Percentiles rank a stretch among this genome's conserved stretches.
phyloP scores from a whole-genome alignment of 2,113 vertebrate genomes.

The Cololabis saira region DNA sequence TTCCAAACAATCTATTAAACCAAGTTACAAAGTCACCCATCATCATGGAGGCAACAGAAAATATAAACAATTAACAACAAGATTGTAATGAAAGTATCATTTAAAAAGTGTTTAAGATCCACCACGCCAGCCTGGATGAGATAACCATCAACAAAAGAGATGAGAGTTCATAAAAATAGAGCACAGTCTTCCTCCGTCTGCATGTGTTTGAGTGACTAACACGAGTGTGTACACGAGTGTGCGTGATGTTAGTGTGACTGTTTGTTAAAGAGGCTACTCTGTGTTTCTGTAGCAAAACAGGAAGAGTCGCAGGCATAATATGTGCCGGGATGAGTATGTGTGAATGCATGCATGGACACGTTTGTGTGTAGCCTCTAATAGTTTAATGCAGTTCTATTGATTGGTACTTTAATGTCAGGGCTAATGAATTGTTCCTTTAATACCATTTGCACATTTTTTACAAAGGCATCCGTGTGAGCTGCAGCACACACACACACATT shows the following conservation, averaged over 20 bases:
- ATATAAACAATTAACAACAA: no score
- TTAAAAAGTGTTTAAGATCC: no score
- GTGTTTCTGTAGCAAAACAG: conserved; percentile 60
- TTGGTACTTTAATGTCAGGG: conserved; percentile 80
- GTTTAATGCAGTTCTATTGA: conserved; percentile 85
- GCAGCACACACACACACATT: conserved; percentile 24
- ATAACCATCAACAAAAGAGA: conserved; percentile 59
- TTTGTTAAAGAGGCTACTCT: conserved; percentile 65
- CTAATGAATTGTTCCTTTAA: conserved; percentile 85
- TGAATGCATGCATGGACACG: conserved; percentile 23
- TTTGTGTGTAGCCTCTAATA: conserved; percentile 72
- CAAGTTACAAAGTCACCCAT: no score
- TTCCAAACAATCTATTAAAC: no score
- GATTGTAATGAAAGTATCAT: no score
- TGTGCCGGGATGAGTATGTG: conserved; percentile 46
- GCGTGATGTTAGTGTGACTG: conserved; percentile 9
- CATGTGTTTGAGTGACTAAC: conserved; percentile 4
- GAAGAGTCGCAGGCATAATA: conserved; percentile 52
- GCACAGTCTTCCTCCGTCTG: conserved; percentile 35
- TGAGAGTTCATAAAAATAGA: conserved; percentile 63
- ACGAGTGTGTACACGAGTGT: conserved; percentile 1
- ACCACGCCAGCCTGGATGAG: conserved; percentile 43
- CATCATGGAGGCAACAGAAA: no score
- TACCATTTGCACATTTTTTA: conserved; percentile 78
- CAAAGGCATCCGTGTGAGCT: conserved; percentile 66